These are phyloP conservation scores for Metaphire vulgaris DNA, from an alignment of 1,140 invertebrate species.

Conservation along the genomic window DNA sequence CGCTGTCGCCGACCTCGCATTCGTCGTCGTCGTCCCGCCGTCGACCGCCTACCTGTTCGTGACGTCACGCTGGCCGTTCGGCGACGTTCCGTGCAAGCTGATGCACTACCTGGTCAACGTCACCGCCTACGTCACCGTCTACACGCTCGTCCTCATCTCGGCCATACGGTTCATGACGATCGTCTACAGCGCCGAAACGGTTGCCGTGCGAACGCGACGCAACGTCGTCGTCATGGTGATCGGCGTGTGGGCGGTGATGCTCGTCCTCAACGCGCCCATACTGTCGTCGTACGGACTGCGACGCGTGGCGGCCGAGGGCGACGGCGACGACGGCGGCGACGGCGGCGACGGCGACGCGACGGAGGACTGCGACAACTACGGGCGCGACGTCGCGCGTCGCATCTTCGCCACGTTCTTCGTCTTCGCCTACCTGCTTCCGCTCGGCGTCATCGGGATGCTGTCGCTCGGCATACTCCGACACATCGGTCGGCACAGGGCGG, in stretches of 20 bases:
- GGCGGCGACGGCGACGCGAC: no score
- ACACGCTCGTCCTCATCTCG: no score
- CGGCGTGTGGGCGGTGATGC: slow-evolving; percentile 21
- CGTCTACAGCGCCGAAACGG: slow-evolving; percentile 14
- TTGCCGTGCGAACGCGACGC: slow-evolving; percentile 2
- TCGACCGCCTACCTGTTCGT: slow-evolving; percentile 26
- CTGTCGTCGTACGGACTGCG: slow-evolving; percentile 12
- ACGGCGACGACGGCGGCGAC: neutral
- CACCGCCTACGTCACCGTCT: no score
- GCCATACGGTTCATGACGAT: slow-evolving; percentile 60
- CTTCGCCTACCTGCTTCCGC: slow-evolving; percentile 15
- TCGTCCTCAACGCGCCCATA: slow-evolving; percentile 14
- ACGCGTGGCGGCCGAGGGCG: no score
- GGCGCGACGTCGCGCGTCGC: neutral
- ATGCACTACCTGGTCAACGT: slow-evolving; percentile 30
- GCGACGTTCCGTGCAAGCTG: slow-evolving; percentile 25
- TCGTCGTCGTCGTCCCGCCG: slow-evolving; percentile 19
- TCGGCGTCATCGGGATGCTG: slow-evolving; percentile 10
- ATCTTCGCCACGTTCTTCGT: slow-evolving; percentile 22
- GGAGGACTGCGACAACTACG: slow-evolving; percentile 14
- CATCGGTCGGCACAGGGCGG: no score
- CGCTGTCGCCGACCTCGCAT: slow-evolving; percentile 64
- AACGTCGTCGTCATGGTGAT: slow-evolving; percentile 15
- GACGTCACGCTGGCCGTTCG: slow-evolving; percentile 18
- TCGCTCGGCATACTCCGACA: slow-evolving; percentile 20